Percentiles rank a stretch among this genome's conserved stretches.
Evolutionary conservation across 1,140 invertebrate genomes (phyloP).

Genomic region (Zaprionus davidi): DNA sequence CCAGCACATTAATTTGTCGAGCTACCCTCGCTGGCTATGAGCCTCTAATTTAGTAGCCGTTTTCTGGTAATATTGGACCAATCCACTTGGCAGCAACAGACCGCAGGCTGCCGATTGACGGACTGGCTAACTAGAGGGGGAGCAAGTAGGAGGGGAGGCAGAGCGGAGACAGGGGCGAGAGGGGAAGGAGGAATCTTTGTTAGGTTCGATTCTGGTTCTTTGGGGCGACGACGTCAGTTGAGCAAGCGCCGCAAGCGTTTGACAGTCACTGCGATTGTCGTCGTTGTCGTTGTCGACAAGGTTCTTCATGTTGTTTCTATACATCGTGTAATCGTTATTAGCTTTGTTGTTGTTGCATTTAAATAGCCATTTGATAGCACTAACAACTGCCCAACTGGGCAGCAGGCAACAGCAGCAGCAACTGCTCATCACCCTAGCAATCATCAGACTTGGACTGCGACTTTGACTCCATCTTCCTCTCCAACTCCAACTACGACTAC

Average conservation of each 20-base stretch:
- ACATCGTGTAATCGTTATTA: conserved; percentile 66
- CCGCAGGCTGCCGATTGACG: conserved; percentile 46
- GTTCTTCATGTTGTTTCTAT: conserved; percentile 25
- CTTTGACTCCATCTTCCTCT: background rate
- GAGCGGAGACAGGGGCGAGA: background rate
- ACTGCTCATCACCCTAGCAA: conserved; percentile 39
- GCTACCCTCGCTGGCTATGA: conserved; percentile 19
- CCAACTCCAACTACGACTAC: background rate
- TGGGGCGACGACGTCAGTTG: background rate
- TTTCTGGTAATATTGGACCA: conserved; percentile 45
- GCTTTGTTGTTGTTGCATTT: conserved; percentile 51
- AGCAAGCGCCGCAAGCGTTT: conserved; percentile 39
- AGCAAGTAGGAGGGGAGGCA: background rate
- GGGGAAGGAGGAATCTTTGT: background rate
- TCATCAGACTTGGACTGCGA: conserved; percentile 15
- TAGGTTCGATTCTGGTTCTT: conserved; percentile 11
- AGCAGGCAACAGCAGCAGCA: conserved; percentile 6
- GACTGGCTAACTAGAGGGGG: conserved; percentile 9
- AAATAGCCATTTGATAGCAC: conserved; percentile 66
- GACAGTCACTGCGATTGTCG: conserved; percentile 38
- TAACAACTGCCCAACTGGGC: conserved; percentile 40
- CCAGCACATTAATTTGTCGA: background rate
- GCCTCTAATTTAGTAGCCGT: conserved; percentile 45
- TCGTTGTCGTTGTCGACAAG: conserved; percentile 24
- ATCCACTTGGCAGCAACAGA: conserved; percentile 1